Conservation (phyloP, 2,797 vertebrate genomes). For the Typhlichthys subterraneus region DNA sequence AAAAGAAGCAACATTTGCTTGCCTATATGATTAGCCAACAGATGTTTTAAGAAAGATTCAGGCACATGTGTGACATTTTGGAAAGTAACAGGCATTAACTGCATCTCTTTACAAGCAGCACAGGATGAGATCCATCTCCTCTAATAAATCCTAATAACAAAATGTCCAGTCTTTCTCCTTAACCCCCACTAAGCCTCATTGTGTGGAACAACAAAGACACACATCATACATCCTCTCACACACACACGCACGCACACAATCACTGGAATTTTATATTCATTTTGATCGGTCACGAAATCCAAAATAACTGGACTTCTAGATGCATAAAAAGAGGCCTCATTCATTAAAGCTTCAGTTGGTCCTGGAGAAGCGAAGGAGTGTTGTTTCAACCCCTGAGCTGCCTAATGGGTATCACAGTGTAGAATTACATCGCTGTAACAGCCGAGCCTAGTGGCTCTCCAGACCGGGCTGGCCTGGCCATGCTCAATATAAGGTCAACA, state of each 20-base stretch:
- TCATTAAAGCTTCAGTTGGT: slow-evolving; percentile 75
- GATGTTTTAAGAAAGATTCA: slow-evolving; percentile 63
- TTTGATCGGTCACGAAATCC: slow-evolving; percentile 39
- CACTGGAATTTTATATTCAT: slow-evolving; percentile 37
- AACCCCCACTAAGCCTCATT: slow-evolving; percentile 52
- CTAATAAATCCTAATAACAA: too few relatives aligned
- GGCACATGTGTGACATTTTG: slow-evolving; percentile 78
- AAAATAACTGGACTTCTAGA: slow-evolving; percentile 40
- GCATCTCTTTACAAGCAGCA: slow-evolving; percentile 49
- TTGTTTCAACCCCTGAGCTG: slow-evolving; percentile 61
- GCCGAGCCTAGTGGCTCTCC: slow-evolving; percentile 37
- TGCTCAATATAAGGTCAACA: slow-evolving; percentile 42
- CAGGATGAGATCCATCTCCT: slow-evolving; percentile 19
- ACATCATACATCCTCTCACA: slow-evolving; percentile 8
- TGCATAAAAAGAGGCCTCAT: slow-evolving; percentile 49
- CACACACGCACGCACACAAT: slow-evolving; percentile 16
- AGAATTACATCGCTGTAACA: slow-evolving; percentile 66
- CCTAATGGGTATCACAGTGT: slow-evolving; percentile 75
- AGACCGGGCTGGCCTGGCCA: slow-evolving; percentile 55
- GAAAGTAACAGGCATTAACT: slow-evolving; percentile 65
- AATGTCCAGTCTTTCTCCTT: slow-evolving; percentile 19
- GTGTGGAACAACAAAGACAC: slow-evolving; percentile 41
- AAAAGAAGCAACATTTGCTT: slow-evolving; percentile 21
- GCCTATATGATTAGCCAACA: slow-evolving; percentile 29
- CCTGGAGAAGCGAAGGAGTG: slow-evolving; percentile 62